phyloP scores from a whole-genome alignment of 2,888 invertebrate species.

The Caenorhabditis sp. region DNA sequence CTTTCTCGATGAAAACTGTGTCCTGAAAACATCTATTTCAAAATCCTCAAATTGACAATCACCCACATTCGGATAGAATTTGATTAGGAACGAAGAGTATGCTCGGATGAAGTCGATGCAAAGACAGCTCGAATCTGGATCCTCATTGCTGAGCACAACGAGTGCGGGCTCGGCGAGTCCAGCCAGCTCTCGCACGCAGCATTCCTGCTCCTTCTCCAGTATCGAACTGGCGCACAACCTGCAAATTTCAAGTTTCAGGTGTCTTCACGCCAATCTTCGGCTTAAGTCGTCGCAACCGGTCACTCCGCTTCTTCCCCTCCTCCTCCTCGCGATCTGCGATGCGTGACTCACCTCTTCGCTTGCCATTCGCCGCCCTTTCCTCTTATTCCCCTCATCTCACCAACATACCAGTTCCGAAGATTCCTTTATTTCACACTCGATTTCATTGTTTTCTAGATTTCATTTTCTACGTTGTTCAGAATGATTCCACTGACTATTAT shows the following conservation, averaged over 20 bases:
- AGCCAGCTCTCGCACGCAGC: slow-evolving; percentile 54
- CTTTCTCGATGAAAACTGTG: slow-evolving; percentile 42
- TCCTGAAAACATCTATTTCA: too few species aligned
- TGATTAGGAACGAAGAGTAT: slow-evolving; percentile 49
- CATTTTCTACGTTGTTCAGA: neutral
- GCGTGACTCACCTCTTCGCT: slow-evolving; percentile 52
- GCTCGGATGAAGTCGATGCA: slow-evolving; percentile 55
- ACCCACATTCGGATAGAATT: slow-evolving; percentile 40
- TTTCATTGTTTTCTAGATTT: slow-evolving; percentile 1
- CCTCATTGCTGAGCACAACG: slow-evolving; percentile 55
- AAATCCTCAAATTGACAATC: too few species aligned
- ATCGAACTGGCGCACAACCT: slow-evolving; percentile 55
- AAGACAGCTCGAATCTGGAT: slow-evolving; percentile 59
- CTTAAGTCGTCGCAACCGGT: slow-evolving; percentile 44
- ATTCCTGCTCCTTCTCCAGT: slow-evolving; percentile 53
- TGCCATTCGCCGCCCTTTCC: slow-evolving; percentile 32
- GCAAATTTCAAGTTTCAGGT: too few species aligned
- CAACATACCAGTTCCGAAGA: slow-evolving; percentile 29
- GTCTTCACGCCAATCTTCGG: slow-evolving; percentile 25
- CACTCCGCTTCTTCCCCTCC: slow-evolving; percentile 30
- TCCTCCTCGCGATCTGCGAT: slow-evolving; percentile 44
- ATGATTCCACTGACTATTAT: neutral
- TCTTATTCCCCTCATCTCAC: slow-evolving; percentile 18
- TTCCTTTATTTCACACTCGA: slow-evolving; percentile 22
- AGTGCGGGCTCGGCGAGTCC: slow-evolving; percentile 50